Base-by-base conservation (phyloP, 2,797 vertebrate species). In the Oophaga sylvatica region DNA sequence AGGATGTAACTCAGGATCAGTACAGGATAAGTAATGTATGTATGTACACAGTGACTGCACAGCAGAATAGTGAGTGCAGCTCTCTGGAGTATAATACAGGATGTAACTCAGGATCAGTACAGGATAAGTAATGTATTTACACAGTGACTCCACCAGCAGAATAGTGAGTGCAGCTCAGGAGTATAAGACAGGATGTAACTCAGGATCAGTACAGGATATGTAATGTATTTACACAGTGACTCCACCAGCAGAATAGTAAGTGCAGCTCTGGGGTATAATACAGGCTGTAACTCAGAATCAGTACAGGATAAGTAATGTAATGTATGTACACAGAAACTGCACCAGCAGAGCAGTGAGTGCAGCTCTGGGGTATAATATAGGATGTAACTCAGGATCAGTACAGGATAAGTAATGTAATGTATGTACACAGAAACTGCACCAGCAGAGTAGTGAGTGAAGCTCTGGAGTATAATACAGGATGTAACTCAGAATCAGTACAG, bases 381-480 rank as follows among this genome's bases (percentile, higher is more conserved):
- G n/a, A n/a, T n/a, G n/a, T n/a, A n/a, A n/a, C n/a, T n/a, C 62
- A 65, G 62, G 62, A 63, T 65, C 22, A 65, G 22, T 35, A 35
- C 35, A 20, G 62, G 17, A 63, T 63, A 8, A 63, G 48, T 53
- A 53, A 53, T 8, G 20, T 20, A 63, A 63, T 63, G 60, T 65
- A 65, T 65, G 62, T 65, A 26, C 62, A 65, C 62, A 26, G 62
- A n/a, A 22, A 65, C 22, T 19, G 2, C 62, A n/a, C 6, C 62
- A 65, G 62, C 62, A 65, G 62, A 65, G 26, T 65, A n/a, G 62
- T 65, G 62, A 65, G 62, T n/a, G 6, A 0, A 65, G 20, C 22
- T 65, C 62, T n/a, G 62, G 62, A n/a, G 62, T n/a, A 65, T 65
- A 65, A 65, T n/a, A 65, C 62, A 26, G 62, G 62, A 63, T 65